Conservation (phyloP, 1,140 invertebrate species). For the Leptinotarsa texana region DNA sequence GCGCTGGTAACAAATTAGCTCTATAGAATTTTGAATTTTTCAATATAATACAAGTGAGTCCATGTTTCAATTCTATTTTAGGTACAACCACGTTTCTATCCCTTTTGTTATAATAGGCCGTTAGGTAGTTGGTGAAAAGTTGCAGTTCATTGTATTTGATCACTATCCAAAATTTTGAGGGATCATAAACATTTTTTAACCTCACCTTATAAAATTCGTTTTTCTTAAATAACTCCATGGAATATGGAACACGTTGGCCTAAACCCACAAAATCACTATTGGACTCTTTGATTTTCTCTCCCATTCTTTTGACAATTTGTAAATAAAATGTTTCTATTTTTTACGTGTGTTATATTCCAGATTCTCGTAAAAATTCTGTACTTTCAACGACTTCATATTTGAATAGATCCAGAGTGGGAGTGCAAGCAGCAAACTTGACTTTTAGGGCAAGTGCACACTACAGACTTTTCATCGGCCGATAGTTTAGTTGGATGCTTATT, state of each 20-base stretch:
- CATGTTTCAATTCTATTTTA: neutral
- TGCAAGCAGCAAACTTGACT: no score
- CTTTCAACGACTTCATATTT: no score
- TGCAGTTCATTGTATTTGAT: constrained; percentile 9
- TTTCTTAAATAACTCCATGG: neutral
- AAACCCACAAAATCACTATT: neutral
- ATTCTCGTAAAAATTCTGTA: no score
- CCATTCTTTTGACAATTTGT: neutral
- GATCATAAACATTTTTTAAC: constrained; percentile 16
- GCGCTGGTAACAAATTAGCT: neutral
- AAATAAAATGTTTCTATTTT: neutral
- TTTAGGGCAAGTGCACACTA: no score
- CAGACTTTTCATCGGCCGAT: no score
- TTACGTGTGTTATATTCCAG: no score
- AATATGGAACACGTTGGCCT: neutral
- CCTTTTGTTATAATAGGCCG: constrained; percentile 9
- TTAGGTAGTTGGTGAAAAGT: constrained; percentile 15
- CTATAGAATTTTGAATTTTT: constrained; percentile 11
- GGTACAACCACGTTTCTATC: neutral
- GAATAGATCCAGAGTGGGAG: no score
- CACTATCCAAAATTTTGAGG: constrained; percentile 18
- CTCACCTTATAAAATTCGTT: constrained; percentile 4
- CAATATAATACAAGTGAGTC: neutral
- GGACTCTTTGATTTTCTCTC: neutral
- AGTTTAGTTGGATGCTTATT: no score